Evolutionary conservation across 1,140 invertebrate species (phyloP), one percentile per base, ranked within the genome.

Genomic region (Dryas iulia): DNA sequence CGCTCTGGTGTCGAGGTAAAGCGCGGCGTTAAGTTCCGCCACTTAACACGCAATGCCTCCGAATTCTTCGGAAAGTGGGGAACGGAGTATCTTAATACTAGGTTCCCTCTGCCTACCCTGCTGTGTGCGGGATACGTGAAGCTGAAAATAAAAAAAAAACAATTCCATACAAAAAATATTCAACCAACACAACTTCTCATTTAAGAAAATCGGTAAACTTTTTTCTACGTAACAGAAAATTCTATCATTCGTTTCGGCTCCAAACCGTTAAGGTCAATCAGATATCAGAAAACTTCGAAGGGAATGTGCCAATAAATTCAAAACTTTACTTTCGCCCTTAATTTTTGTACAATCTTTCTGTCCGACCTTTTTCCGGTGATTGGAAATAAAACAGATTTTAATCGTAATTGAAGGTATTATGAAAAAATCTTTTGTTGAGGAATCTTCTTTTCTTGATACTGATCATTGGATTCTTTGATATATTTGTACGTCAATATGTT

Each of bases 301-400:
- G 18, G 18, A 47, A 47, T 47, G 39, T 47, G 39, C 14, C 39
- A 47, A 47, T 47, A 47, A 47, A 47, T 47, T 47, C 39, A 47
- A 47, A 47, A 47, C 39, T 39, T 39, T 39, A 39, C 35, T 2
- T 47, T 47, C 18, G 14, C 39, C 33, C 39, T 47, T 47, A 47
- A 47, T 47, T 47, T 47, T 47, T 47, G 39, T 47, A 47, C 39
- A 47, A 47, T 18, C n/a, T 47, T 47, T 47, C 0, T 47, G 14
- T 47, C 39, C n/a, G 39, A 47, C 39, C 14, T 47, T 47, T 47
- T 47, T 47, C 39, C 14, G n/a, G 14, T 8, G n/a, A 47, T 47
- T 47, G 39, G 39, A 47, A 47, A 18, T 47, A 47, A 47, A 47
- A 21, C 39, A 47, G 39, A 21, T 47, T 47, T 47, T 47, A 47